A percentile compares a stretch with the other conserved stretches of the same genome.
Conservation (phyloP, 2,888 invertebrate species). For the Embidobia sp. region DNA sequence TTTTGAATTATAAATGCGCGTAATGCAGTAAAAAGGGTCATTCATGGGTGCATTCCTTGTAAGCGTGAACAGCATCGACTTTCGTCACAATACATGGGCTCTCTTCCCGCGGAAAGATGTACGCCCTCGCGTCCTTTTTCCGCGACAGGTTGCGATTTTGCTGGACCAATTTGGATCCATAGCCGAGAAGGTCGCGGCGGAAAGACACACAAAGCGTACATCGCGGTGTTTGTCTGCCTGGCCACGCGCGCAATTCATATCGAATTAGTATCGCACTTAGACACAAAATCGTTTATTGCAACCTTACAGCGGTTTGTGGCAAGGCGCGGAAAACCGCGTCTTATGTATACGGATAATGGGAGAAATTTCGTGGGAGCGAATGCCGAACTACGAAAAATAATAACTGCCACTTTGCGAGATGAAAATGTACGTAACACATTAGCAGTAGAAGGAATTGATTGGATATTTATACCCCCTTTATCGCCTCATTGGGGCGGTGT, state of each 20-base stretch:
- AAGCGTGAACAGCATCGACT: neutral
- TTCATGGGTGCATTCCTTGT: neutral
- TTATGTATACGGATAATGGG: neutral
- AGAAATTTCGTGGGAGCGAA: constrained; percentile 2
- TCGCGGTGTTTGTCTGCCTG: neutral
- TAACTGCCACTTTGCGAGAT: neutral
- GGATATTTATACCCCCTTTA: neutral
- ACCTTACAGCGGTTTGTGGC: neutral
- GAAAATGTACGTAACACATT: neutral
- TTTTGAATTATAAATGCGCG: constrained; percentile 12
- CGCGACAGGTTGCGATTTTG: neutral
- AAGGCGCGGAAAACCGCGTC: neutral
- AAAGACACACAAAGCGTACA: neutral
- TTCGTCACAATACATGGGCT: neutral
- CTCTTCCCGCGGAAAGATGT: neutral
- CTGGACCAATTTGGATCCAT: neutral
- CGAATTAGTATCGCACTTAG: neutral
- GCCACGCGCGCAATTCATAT: neutral
- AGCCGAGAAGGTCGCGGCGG: neutral
- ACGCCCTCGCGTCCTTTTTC: neutral
- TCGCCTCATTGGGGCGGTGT: neutral
- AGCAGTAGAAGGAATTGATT: neutral
- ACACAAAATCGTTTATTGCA: neutral
- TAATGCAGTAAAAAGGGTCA: neutral
- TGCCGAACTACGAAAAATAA: neutral